These are phyloP conservation scores for Pangasianodon gigas DNA, from an alignment of 2,113 vertebrate genomes.

Conservation along the genomic window DNA sequence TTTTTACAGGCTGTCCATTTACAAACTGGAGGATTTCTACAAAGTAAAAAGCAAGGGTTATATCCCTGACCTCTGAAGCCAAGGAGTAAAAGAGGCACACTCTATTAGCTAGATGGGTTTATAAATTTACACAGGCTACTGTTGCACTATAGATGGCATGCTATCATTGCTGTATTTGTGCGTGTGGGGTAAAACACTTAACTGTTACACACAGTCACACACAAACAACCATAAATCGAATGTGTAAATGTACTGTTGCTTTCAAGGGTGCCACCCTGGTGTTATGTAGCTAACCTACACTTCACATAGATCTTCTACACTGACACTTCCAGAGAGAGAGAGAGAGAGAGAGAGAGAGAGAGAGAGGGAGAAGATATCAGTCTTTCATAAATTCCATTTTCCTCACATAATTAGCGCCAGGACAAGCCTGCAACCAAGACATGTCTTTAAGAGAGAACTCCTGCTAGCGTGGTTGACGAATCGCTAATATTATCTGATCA, in stretches of 20 bases:
- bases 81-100: background rate
- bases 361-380: background rate
- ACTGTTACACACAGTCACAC: slow-evolving; percentile 10
- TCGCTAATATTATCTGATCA: background rate
- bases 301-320: slow-evolving; percentile 28
- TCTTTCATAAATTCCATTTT: slow-evolving; percentile 1
- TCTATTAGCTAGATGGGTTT: slow-evolving; percentile 24
- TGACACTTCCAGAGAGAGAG: slow-evolving; percentile 3
- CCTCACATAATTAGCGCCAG: background rate
- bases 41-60: background rate
- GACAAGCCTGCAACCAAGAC: background rate
- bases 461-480: background rate
- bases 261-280: slow-evolving; percentile 14
- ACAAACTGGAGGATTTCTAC: background rate
- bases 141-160: slow-evolving; percentile 14
- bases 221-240: slow-evolving; percentile 42
- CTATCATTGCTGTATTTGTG: slow-evolving; percentile 15
- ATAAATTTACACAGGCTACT: slow-evolving; percentile 4
- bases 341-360: background rate
- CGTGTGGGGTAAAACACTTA: background rate
- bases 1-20: background rate
- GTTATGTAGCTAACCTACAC: slow-evolving; percentile 26
- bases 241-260: slow-evolving; percentile 43
- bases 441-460: background rate
- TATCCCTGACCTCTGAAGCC: background rate